Evolutionary conservation across 2,113 vertebrate species (phyloP), one percentile per base, ranked within the genome.

Genomic region (Nothobranchius furzeri): DNA sequence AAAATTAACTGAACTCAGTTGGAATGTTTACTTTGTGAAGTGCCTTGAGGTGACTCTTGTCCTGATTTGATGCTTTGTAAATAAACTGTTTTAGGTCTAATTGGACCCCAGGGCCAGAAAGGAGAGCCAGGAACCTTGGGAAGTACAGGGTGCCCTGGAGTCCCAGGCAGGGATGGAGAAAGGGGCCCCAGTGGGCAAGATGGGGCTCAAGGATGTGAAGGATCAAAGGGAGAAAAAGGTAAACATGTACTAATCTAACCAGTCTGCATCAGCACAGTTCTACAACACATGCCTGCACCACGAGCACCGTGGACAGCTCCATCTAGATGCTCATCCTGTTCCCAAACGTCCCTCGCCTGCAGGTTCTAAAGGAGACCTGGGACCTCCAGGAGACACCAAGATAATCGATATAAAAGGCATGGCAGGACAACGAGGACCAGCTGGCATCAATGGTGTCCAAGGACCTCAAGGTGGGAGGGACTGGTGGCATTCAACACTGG

Each of bases 201-300:
- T 15, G 93, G 92, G 46, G 13, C 7, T 10, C 70, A n/a, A 20
- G 93, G 93, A 57, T 69, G 51, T 51, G 48, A 68, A 7, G 92
- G 93, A 7, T 1, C 5, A 0, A 87, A 85, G 79, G 93, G 92
- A 85, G 67, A 77, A n/a, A 92, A 89, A 80, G 93, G 93, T 92
- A 83, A 57, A 46, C 9, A 4, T 14, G 1, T n/a, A n/a, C 6
- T 13, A 7, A 8, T 13, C 13, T 6, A 48, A 14, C 13, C 5
- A 48, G 20, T 20, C 20, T 20, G 20, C 20, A 20, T 20, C 20
- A 20, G 20, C 20, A 20, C 20, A 20, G 20, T 20, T 20, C 20
- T 20, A 20, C 20, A 20, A 20, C 20, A 20, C 20, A 20, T 20
- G 20, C 20, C 20, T 20, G 20, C 20, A 20, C 20, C 20, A 20